Evolutionary conservation across 2,888 invertebrate genomes (phyloP).

Genomic region (Synanthedon formicaeformis): DNA sequence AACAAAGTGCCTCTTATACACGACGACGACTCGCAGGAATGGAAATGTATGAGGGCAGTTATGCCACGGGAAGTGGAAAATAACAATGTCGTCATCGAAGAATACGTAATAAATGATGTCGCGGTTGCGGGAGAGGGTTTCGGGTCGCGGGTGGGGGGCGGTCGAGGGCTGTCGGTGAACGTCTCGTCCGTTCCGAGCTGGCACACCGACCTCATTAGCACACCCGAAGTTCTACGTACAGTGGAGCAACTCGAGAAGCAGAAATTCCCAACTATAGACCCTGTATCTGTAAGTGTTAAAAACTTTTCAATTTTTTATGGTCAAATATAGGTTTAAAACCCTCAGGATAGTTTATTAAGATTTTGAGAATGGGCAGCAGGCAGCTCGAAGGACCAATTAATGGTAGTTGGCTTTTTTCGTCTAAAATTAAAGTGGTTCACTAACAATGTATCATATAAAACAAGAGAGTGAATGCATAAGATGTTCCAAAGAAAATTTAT

Average conservation of each 20-base stretch:
- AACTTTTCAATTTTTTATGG: background rate
- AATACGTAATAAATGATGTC: constrained; percentile 33
- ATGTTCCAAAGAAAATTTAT: too few species aligned
- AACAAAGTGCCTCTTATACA: constrained; percentile 47
- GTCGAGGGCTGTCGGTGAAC: constrained; percentile 34
- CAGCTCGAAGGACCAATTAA: too few species aligned
- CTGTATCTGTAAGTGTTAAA: constrained; percentile 24
- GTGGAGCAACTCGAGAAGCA: constrained; percentile 61
- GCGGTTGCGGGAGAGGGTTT: constrained; percentile 11
- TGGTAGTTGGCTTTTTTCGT: too few species aligned
- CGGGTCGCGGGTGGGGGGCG: constrained; percentile 15
- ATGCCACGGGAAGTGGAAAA: constrained; percentile 50
- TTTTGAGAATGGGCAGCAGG: too few species aligned
- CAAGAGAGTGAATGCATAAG: too few species aligned
- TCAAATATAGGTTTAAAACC: too few species aligned
- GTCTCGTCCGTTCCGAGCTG: constrained; percentile 33
- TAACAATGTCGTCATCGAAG: constrained; percentile 39
- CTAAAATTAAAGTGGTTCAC: too few species aligned
- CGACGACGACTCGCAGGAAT: constrained; percentile 51
- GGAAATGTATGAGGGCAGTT: constrained; percentile 37
- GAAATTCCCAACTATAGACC: constrained; percentile 25
- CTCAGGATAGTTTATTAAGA: background rate
- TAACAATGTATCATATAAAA: too few species aligned
- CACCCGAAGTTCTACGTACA: constrained; percentile 56
- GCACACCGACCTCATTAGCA: constrained; percentile 43